A percentile compares a stretch with the other conserved stretches of the same genome.
phyloP scores from a whole-genome alignment of 1,140 invertebrate species.

The Zophobas morio region DNA sequence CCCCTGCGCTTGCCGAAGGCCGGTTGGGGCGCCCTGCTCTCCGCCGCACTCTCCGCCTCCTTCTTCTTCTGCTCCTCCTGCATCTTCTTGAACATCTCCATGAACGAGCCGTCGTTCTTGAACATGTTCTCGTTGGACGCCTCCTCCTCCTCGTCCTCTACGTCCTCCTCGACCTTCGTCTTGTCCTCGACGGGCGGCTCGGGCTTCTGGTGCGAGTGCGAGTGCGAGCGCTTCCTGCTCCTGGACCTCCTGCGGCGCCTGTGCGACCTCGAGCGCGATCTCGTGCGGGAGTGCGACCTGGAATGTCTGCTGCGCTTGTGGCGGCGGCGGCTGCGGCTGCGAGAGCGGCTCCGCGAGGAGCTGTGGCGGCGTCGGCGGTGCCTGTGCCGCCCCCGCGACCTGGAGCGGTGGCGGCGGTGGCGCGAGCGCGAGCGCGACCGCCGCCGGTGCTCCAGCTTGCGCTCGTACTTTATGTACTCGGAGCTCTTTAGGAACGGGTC shows the following conservation, averaged over 20 bases:
- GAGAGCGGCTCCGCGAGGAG: constrained; percentile 35
- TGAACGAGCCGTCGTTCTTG: constrained; percentile 89
- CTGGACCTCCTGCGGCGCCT: constrained; percentile 58
- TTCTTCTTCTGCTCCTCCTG: constrained; percentile 73
- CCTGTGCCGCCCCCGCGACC: constrained; percentile 60
- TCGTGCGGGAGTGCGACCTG: constrained; percentile 45
- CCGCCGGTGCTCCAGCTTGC: constrained; percentile 56
- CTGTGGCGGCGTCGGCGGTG: constrained; percentile 52
- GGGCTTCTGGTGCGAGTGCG: constrained; percentile 48
- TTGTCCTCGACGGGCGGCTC: constrained; percentile 13
- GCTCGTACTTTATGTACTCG: constrained; percentile 59
- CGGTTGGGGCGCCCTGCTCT: constrained; percentile 73
- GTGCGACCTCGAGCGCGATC: constrained; percentile 63
- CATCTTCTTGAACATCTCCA: constrained; percentile 93
- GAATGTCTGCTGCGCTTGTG: constrained; percentile 49
- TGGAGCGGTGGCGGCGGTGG: constrained; percentile 55
- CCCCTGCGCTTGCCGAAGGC: constrained; percentile 88
- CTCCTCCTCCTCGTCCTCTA: constrained; percentile 60
- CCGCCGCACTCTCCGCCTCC: constrained; percentile 55
- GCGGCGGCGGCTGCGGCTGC: constrained; percentile 33
- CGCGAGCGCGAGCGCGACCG: constrained; percentile 55
- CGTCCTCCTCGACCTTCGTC: constrained; percentile 60
- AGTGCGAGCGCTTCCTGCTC: constrained; percentile 61
- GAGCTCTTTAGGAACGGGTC: constrained; percentile 62
- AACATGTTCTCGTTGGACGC: constrained; percentile 74